A percentile compares a stretch with the other conserved stretches of the same genome.
Conservation (phyloP, 2,113 vertebrate species). For the Anseranas semipalmata region DNA sequence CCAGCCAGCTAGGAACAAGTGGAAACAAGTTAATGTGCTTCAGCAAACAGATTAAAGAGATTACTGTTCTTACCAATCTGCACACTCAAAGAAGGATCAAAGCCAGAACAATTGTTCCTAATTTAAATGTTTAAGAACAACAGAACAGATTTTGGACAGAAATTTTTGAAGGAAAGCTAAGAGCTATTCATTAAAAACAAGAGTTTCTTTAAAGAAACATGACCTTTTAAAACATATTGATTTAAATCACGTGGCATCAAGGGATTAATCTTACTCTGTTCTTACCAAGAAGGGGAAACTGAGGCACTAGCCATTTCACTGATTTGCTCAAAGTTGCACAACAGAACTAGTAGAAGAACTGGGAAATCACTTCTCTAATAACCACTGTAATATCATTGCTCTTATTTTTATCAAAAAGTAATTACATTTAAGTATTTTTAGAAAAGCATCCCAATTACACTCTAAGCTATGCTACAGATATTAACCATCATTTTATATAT, state of each 20-base stretch:
- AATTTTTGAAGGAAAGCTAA: not conserved
- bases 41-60: not conserved
- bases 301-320: not conserved
- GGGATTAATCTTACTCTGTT: rapidly evolving
- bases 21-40: not conserved
- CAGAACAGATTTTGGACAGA: not conserved
- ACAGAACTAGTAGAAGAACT: not conserved
- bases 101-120: not conserved
- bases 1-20: constrained; percentile 37
- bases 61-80: not conserved
- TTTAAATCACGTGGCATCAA: rapidly evolving
- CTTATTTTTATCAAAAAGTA: not conserved
- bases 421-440: not conserved
- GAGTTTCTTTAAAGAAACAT: rapidly evolving
- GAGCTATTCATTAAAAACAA: too few relatives aligned
- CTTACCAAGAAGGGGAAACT: not conserved
- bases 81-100: not conserved
- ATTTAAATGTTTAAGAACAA: too few relatives aligned
- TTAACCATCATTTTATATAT: rapidly evolving
- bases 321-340: not conserved
- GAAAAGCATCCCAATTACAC: not conserved
- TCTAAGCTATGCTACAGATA: not conserved
- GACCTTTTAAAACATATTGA: not conserved
- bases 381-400: not conserved
- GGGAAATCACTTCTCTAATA: not conserved